Base-by-base conservation (phyloP, 2,888 invertebrate genomes). In the Andrena chrysosceles region DNA sequence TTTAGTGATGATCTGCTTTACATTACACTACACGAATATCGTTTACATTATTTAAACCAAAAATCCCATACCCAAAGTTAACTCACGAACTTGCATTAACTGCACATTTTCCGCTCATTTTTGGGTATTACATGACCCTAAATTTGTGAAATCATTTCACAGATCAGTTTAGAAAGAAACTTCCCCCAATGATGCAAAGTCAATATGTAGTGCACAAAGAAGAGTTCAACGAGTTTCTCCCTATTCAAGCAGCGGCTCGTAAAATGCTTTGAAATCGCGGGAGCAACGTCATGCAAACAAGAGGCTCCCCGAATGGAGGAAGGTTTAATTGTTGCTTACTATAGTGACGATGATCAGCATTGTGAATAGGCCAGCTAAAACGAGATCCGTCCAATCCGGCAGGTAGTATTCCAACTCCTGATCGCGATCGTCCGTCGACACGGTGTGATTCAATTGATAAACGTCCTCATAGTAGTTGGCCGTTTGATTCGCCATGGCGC, bases 341-440 rank as follows among this genome's bases (percentile, higher is more conserved):
- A 94, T 93, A 31, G 94, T 94, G 81, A 94, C 92, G 80, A 94
- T 91, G 83, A 94, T 94, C 83, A 94, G 91, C 69, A 91, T 88
- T 78, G 90, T 93, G 89, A 94, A 94, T 68, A 93, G 89, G 26
- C 90, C 90, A 42, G 93, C 92, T 70, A 93, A 86, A 52, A 92
- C 85, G 42, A 93, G 89, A 83, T 94, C 93, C 42, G 89, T 88
- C 94, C 94, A 94, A 67, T 89, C 85, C 16, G 93, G 90, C 42
- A 89, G 83, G 26, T 91, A 91, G 64, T 90, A 83, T 66, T 79
- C 84, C 16, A 78, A 56, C 33, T 78, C 66, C 35, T 72, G 66
- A 33, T 86, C 82, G 33, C 7, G 77, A 8, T 72, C 73, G 23
- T 72, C 67, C 66, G 78, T 66, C 71, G 84, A 76, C 54, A 67